Percentiles rank a stretch among this genome's conserved stretches.
These are phyloP conservation scores for Willowsia nigromaculata DNA, from an alignment of 2,888 invertebrate genomes.

Conservation along the genomic window DNA sequence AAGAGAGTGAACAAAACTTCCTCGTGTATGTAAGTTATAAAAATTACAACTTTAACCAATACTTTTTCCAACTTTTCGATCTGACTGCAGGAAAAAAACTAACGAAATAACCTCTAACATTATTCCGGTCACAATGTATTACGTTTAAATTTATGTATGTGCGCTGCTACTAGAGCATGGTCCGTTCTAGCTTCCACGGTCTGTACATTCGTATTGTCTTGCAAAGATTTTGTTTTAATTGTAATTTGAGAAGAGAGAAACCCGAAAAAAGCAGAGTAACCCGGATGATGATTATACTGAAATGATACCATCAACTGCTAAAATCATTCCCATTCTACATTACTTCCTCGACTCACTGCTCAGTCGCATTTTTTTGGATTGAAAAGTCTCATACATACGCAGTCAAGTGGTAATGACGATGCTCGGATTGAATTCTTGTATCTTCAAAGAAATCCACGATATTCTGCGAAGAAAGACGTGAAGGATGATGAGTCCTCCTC, in stretches of 20 bases:
- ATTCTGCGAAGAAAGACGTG: slow-evolving; percentile 16
- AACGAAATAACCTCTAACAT: slow-evolving; percentile 1
- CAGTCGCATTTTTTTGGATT: slow-evolving; percentile 16
- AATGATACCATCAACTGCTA: slow-evolving; percentile 6
- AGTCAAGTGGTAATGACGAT: neutral
- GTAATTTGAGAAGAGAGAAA: neutral
- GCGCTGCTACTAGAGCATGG: slow-evolving; percentile 6
- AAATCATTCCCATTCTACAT: slow-evolving; percentile 16
- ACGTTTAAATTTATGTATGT: neutral
- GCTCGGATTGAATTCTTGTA: neutral
- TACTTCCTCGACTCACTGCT: neutral
- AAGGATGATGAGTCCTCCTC: slow-evolving; percentile 33
- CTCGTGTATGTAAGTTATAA: too few species aligned
- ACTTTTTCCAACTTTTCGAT: neutral
- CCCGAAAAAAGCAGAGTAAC: slow-evolving; percentile 50
- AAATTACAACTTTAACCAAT: too few species aligned
- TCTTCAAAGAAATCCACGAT: slow-evolving; percentile 27
- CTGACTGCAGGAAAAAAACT: neutral
- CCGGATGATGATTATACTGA: slow-evolving; percentile 8
- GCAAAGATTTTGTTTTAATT: neutral
- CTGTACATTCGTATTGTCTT: neutral
- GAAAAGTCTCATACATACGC: neutral
- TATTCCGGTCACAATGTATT: neutral
- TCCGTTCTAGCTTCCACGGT: neutral
- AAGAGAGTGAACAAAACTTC: too few species aligned